These are phyloP conservation scores for Blera fallax DNA, from an alignment of 2,888 invertebrate species.

Conservation along the genomic window DNA sequence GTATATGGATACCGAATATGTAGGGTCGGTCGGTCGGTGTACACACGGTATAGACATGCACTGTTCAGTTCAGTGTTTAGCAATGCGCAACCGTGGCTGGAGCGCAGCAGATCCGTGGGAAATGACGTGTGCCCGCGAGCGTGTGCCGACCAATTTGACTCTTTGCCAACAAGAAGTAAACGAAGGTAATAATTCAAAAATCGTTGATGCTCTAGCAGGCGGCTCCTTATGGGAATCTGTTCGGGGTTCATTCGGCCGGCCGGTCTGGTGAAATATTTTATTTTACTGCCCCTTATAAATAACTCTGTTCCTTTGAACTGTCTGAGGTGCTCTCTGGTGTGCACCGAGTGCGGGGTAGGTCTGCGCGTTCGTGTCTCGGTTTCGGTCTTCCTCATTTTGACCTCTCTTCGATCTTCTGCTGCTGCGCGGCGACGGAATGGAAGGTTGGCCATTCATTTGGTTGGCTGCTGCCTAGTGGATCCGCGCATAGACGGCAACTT, in stretches of 20 bases:
- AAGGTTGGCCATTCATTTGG: conserved; percentile 81
- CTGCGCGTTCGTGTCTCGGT: conserved; percentile 70
- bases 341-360: conserved; percentile 66
- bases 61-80: conserved; percentile 68
- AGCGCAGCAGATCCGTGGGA: conserved; percentile 82
- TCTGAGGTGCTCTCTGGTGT: conserved; percentile 76
- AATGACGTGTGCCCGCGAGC: conserved; percentile 85
- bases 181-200: conserved; percentile 82
- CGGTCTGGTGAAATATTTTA: conserved; percentile 74
- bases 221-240: conserved; percentile 79
- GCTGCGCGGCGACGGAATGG: conserved; percentile 77
- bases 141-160: conserved; percentile 84
- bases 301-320: conserved; percentile 74
- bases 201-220: conserved; percentile 77
- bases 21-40: not conserved
- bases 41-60: conserved; percentile 65
- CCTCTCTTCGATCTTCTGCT: conserved; percentile 74
- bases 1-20: conserved; percentile 3
- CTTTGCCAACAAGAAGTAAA: conserved; percentile 82
- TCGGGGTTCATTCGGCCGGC: conserved; percentile 71
- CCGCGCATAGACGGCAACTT: conserved; percentile 65
- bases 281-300: conserved; percentile 74
- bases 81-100: conserved; percentile 80
- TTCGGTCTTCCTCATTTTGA: conserved; percentile 73
- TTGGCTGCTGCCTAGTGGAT: conserved; percentile 78